phyloP scores from a whole-genome alignment of 2,888 invertebrate species.

The Clusia tigrina region DNA sequence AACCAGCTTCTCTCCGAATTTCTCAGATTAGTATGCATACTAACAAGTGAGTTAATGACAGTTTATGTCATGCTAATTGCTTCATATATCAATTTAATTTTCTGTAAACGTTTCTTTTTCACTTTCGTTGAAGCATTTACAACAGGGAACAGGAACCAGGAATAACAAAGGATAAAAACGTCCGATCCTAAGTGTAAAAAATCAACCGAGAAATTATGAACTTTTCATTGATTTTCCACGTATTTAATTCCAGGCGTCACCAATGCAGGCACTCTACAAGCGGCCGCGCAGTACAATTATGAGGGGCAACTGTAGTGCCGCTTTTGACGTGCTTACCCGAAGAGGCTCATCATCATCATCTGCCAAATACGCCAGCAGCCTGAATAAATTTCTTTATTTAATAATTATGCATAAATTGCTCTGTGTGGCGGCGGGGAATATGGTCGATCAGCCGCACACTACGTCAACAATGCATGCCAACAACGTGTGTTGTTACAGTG shows the following conservation, averaged over 20 bases:
- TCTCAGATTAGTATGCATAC: constrained; percentile 5
- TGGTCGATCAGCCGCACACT: background rate
- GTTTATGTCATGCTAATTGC: constrained; percentile 29
- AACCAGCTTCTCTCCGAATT: no score
- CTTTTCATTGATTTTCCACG: constrained; percentile 39
- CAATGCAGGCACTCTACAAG: background rate
- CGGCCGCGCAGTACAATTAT: background rate
- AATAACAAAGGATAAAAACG: background rate
- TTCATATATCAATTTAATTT: constrained; percentile 26
- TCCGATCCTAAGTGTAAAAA: no score
- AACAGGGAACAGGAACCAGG: background rate
- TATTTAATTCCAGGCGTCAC: constrained; percentile 18
- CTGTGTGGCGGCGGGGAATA: background rate
- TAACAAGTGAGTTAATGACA: constrained; percentile 30
- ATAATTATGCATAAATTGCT: constrained; percentile 1
- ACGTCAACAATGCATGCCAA: background rate
- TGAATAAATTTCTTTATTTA: constrained; percentile 40
- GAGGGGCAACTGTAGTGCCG: background rate
- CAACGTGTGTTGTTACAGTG: no score
- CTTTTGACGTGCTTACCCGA: background rate
- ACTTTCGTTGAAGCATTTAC: constrained; percentile 4
- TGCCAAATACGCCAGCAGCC: constrained; percentile 33
- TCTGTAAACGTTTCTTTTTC: constrained; percentile 10
- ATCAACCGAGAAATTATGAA: constrained; percentile 35
- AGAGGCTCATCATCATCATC: background rate